phyloP scores from a whole-genome alignment of 2,113 vertebrate genomes.

The Columba livia region DNA sequence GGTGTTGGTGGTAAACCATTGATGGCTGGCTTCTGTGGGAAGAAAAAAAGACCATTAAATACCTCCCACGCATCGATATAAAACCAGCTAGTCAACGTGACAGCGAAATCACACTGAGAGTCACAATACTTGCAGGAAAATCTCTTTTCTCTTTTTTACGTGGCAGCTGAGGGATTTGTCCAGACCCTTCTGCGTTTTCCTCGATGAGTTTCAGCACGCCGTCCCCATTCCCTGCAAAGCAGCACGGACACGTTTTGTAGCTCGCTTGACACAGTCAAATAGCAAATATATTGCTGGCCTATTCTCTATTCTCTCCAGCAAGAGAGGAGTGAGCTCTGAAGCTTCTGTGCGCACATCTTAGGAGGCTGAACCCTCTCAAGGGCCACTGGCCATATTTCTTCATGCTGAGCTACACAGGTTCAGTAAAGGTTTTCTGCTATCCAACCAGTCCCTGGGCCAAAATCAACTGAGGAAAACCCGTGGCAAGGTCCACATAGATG shows the following conservation, averaged over 20 bases:
- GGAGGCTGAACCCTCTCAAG: not conserved
- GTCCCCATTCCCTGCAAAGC: conserved; percentile 79
- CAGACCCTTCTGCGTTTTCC: conserved; percentile 76
- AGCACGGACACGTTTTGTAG: not conserved
- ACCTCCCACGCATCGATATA: not conserved
- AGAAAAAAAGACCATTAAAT: conserved; percentile 15
- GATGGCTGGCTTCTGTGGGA: conserved; percentile 89
- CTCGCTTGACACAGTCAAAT: not conserved
- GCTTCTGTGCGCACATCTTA: not conserved
- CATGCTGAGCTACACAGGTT: not conserved
- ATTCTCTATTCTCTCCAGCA: not conserved
- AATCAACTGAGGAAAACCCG: not conserved
- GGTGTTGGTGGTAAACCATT: conserved; percentile 97
- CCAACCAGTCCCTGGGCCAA: not conserved
- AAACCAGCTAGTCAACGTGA: not conserved
- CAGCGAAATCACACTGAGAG: not conserved
- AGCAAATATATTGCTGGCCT: not conserved
- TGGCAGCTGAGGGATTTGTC: conserved; percentile 79
- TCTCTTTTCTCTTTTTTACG: conserved; percentile 92
- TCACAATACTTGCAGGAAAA: conserved; percentile 83
- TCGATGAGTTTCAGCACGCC: conserved; percentile 81
- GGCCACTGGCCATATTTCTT: not conserved
- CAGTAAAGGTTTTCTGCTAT: not conserved
- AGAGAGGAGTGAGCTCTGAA: not conserved
- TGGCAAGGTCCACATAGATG: not conserved